Evolutionary conservation across 2,797 vertebrate genomes (phyloP), one percentile per base, ranked within the genome.

Genomic region (Aulostomus chinensis): DNA sequence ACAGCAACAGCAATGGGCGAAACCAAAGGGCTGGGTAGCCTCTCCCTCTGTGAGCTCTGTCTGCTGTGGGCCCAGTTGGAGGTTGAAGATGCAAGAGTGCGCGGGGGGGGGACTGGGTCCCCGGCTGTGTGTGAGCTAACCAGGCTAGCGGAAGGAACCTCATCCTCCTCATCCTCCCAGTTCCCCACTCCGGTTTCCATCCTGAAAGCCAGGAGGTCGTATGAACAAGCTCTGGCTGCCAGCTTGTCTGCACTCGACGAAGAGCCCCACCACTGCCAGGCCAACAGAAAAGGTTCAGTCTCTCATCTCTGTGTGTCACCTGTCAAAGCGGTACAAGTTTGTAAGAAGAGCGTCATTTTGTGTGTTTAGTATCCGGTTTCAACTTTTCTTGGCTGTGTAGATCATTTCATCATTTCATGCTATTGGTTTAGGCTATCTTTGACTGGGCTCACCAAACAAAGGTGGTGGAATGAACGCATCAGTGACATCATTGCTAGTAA

Each of bases 11-110:
- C 62, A 1, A 74, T 86, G 1, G 92, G 84, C 0, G 92, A 86
- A 14, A 29, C 72, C 32, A 85, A 63, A 24, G 94, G 89, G 0
- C 64, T 93, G 64, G 73, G 55, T 37, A 89, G 91, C 73, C 48
- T 73, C 0, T 48, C 86, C 14, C 85, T 96, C 39, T 97, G 94
- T 36, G 88, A 92, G 31, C 90, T 99, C 20, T 86, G 92, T 58
- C 86, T 96, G 35, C 89, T 98, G 35, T 98, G 96, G 10, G 92
- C 95, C 0, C 91, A 93, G 79, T 87, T 99, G 65, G 97, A 98
- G 68, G 74, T 84, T 51, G 94, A 94, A 43, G 73, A 90, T 0
- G 13, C 43, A 0, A 78, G 48, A 1, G 74, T 79, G 7, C 31
- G 22, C 0, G 78, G 46, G 0, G 80, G 68, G 1, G 4, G 1